Evolutionary conservation across 2,797 vertebrate genomes (phyloP), one percentile per base, ranked within the genome.

Genomic region (Fistularia tabacaria): DNA sequence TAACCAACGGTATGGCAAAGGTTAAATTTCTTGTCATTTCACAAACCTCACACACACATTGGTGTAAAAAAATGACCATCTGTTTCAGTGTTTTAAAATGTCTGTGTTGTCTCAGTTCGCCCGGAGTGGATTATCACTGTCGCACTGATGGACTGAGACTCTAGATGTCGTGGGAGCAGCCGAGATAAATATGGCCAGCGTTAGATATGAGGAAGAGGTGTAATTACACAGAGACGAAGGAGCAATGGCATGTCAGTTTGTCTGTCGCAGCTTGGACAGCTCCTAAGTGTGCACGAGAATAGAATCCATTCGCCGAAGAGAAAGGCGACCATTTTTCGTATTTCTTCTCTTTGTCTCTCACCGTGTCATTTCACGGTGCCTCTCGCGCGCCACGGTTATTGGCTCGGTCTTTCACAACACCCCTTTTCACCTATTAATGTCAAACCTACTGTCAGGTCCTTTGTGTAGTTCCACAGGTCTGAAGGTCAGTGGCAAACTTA

Each of bases 221-320:
- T 67, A 77, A 79, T 77, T 74, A 77, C 61, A 57, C 52, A 66
- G 56, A 84, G 60, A 70, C 11, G 5, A 40, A 72, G 54, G 46
- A 51, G 80, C 67, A 84, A 73, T 69, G 54, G 59, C 42, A 68
- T 36, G 38, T 57, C 72, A 73, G 57, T 80, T 65, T 71, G 71
- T 70, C 65, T 75, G 62, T 60, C 64, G 68, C 69, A 70, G 66
- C 66, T 71, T 75, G 69, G 62, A 65, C 62, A 57, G 57, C 36
- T 36, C 11, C 65, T 66, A 63, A 53, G 66, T n/a, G 11, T 58
- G 54, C 53, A 62, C 50, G 69, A 77, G 52, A 79, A 69, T 57
- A 25, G 50, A 64, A 54, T 76, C 44, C 58, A 46, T 74, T 67
- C 68, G 50, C 51, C 50, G 55, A 63, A 72, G 49, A 71, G 36